Evolutionary conservation across 2,113 vertebrate genomes (phyloP), one percentile per base, ranked within the genome.

Genomic region (Hippocampus barbouri): DNA sequence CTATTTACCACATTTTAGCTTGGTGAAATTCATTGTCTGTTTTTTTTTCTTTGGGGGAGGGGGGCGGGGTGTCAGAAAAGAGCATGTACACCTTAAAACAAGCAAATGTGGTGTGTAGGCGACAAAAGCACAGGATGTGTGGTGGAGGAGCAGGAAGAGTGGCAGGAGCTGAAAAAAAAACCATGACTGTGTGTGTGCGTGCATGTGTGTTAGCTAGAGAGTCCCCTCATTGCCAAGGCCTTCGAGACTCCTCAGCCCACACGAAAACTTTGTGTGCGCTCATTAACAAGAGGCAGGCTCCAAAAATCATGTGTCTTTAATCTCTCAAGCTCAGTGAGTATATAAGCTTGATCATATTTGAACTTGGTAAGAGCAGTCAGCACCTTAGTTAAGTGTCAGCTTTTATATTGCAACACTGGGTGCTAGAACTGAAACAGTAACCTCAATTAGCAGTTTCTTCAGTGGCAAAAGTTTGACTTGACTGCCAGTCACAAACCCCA

Each of bases 111-210:
- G 73, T 75, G 80, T 87, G 84, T 80, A 86, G 86, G 82, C 70
- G 79, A 82, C 76, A 79, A 78, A 83, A 79, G 82, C 78, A 91
- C 90, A 90, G 90, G 89, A 91, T 87, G 87, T 88, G 87, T 87
- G 87, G 68, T 86, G 81, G 43, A 30, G 77, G 75, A 83, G 85
- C 89, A 90, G 88, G 89, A 91, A 91, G 87, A 87, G 76, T 72
- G 86, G 81, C 78, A 84, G 79, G 85, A 86, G 83, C 67, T 79
- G 75, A 80, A 68, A 74, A 25, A 64, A 61, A 27, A 57, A 65
- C 34, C 34, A 70, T 30, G 57, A 30, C 5, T 59, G 47, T 61
- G 66, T 54, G 41, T 49, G 67, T 56, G 56, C 54, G 41, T 49
- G 61, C 61, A 63, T 68, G 57, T 59, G 71, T 63, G 54, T 66